Evolutionary conservation across 2,113 vertebrate species (phyloP).

Genomic region (Pelvicachromis taeniatus): DNA sequence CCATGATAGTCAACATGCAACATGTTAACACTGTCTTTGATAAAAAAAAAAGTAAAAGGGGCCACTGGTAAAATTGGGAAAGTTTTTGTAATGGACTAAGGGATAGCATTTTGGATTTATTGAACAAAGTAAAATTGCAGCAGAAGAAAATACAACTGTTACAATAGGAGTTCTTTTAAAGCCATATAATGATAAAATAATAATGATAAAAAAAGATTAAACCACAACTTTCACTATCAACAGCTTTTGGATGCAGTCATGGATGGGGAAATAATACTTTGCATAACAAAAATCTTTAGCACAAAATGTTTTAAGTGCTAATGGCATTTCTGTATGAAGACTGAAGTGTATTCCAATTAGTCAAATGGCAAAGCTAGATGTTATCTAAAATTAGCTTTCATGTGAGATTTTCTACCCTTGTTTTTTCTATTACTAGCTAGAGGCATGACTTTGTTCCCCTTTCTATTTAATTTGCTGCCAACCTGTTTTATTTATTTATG

Average conservation of each 20-base stretch:
- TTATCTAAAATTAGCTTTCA: conserved; percentile 73
- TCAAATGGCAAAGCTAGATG: conserved; percentile 69
- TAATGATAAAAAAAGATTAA: conserved; percentile 38
- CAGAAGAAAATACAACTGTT: conserved; percentile 14
- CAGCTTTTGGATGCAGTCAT: conserved; percentile 37
- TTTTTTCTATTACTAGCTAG: conserved; percentile 50
- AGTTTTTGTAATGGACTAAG: background rate
- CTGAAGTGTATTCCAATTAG: conserved; percentile 70
- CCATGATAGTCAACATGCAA: background rate
- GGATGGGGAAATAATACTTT: conserved; percentile 44
- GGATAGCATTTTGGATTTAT: background rate
- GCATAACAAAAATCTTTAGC: conserved; percentile 43
- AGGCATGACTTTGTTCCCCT: conserved; percentile 68
- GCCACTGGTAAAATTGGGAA: background rate
- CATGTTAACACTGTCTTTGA: background rate
- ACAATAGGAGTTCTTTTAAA: conserved; percentile 28
- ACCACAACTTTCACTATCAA: conserved; percentile 28
- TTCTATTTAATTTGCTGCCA: conserved; percentile 71
- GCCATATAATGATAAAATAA: conserved; percentile 37
- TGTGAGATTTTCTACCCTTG: conserved; percentile 61
- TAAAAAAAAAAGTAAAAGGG: background rate
- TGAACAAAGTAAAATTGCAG: background rate
- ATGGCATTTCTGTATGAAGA: conserved; percentile 59
- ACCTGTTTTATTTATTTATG: conserved; percentile 74
- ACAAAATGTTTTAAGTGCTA: conserved; percentile 59